These are phyloP conservation scores for Tachyglossus aculeatus DNA, from an alignment of 2,797 vertebrate species.

Conservation along the genomic window DNA sequence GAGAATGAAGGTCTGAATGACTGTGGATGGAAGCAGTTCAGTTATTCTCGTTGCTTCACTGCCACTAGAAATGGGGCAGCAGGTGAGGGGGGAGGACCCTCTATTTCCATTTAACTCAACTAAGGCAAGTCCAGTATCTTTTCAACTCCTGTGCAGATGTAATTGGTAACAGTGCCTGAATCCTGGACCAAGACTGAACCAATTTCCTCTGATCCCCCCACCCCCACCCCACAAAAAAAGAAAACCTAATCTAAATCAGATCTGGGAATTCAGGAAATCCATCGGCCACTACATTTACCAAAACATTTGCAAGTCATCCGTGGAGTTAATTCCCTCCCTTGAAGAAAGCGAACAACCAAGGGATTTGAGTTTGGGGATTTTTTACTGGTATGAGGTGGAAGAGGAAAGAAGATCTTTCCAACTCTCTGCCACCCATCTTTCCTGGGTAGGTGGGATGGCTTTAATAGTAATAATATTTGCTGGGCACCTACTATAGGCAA, in stretches of 20 bases:
- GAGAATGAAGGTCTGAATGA: not conserved
- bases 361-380: slow-evolving; percentile 55
- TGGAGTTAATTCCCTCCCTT: slow-evolving; percentile 64
- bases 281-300: slow-evolving; percentile 49
- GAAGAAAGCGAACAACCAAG: slow-evolving; percentile 43
- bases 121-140: slow-evolving; percentile 10
- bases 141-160: slow-evolving; percentile 22
- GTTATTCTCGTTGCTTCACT: slow-evolving; percentile 17
- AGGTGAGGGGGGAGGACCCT: slow-evolving; percentile 16
- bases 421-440: slow-evolving; percentile 2
- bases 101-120: slow-evolving; percentile 1
- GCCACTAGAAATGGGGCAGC: slow-evolving; percentile 17
- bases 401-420: slow-evolving; percentile 28
- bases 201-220: slow-evolving; percentile 47
- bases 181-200: slow-evolving; percentile 49
- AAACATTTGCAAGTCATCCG: slow-evolving; percentile 58
- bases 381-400: not conserved
- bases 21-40: not conserved
- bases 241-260: slow-evolving; percentile 62
- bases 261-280: slow-evolving; percentile 58
- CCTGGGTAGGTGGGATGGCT: slow-evolving; percentile 12
- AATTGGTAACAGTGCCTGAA: slow-evolving; percentile 48
- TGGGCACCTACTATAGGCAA: not conserved
- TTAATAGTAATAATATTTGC: not conserved
- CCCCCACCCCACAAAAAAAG: not conserved